phyloP scores from a whole-genome alignment of 2,888 invertebrate genomes.

The Noctua janthina region DNA sequence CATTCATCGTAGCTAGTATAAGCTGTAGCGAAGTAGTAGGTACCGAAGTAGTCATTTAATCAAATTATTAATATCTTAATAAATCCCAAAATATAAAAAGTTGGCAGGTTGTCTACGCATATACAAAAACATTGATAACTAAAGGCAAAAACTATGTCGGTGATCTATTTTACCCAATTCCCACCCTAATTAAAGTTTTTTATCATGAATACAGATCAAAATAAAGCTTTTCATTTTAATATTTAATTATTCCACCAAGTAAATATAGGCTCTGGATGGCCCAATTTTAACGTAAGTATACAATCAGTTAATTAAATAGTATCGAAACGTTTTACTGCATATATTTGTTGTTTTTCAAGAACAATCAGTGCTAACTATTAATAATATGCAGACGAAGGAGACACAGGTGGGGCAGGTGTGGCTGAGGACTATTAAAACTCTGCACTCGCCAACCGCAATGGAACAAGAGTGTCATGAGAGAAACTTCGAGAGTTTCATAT shows the following conservation, averaged over 20 bases:
- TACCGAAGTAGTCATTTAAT: neutral
- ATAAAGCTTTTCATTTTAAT: slow-evolving; percentile 23
- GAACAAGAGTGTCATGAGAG: slow-evolving; percentile 46
- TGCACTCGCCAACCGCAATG: slow-evolving; percentile 58
- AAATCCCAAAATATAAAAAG: neutral
- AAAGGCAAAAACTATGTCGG: too few species aligned
- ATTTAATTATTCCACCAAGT: neutral
- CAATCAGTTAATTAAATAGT: slow-evolving; percentile 40
- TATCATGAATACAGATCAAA: neutral
- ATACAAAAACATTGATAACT: neutral
- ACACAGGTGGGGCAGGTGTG: slow-evolving; percentile 73
- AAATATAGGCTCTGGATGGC: neutral
- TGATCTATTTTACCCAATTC: neutral
- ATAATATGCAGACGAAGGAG: slow-evolving; percentile 75
- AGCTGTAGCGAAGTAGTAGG: too few species aligned
- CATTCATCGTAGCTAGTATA: too few species aligned
- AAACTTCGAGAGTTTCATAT: slow-evolving; percentile 56
- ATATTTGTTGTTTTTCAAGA: slow-evolving; percentile 56
- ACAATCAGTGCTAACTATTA: slow-evolving; percentile 71
- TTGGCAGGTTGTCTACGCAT: neutral
- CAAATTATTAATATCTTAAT: neutral
- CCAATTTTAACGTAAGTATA: slow-evolving; percentile 10
- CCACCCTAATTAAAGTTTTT: too few species aligned
- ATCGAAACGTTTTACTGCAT: slow-evolving; percentile 26
- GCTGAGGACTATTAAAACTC: slow-evolving; percentile 73